These are phyloP conservation scores for Ennomos erosarius DNA, from an alignment of 2,888 invertebrate genomes.

Conservation along the genomic window DNA sequence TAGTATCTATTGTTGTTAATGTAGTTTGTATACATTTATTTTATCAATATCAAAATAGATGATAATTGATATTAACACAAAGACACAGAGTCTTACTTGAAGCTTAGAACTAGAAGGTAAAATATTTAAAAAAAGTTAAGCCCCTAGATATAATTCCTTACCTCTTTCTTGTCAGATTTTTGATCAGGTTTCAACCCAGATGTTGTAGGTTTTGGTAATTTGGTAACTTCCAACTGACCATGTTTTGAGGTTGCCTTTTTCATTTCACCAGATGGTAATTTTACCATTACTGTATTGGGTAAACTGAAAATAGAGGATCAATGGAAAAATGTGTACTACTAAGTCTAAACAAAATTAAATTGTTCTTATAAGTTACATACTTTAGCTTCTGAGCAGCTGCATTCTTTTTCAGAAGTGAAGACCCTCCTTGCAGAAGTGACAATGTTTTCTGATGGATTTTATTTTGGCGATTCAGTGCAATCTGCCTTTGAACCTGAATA, in stretches of 20 bases:
- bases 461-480: slow-evolving; percentile 89
- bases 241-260: slow-evolving; percentile 72
- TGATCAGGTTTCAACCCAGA: slow-evolving; percentile 67
- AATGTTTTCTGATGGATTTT: slow-evolving; percentile 89
- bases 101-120: too few relatives aligned
- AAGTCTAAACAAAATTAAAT: not conserved
- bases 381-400: slow-evolving; percentile 73
- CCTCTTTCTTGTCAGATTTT: slow-evolving; percentile 72
- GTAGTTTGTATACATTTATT: too few relatives aligned
- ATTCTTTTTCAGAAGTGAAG: slow-evolving; percentile 80
- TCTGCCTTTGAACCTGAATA: slow-evolving; percentile 89
- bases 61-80: too few relatives aligned
- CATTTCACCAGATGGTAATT: slow-evolving; percentile 75
- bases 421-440: slow-evolving; percentile 89
- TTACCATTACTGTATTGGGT: slow-evolving; percentile 78
- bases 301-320: slow-evolving; percentile 58
- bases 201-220: slow-evolving; percentile 69
- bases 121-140: too few relatives aligned
- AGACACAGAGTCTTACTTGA: too few relatives aligned
- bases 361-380: slow-evolving; percentile 54
- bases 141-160: slow-evolving; percentile 37
- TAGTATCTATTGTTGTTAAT: too few relatives aligned
- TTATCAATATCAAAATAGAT: too few relatives aligned
- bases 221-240: slow-evolving; percentile 75
- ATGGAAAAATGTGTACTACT: not conserved